phyloP scores from a whole-genome alignment of 2,888 invertebrate genomes.

The Labia minor region DNA sequence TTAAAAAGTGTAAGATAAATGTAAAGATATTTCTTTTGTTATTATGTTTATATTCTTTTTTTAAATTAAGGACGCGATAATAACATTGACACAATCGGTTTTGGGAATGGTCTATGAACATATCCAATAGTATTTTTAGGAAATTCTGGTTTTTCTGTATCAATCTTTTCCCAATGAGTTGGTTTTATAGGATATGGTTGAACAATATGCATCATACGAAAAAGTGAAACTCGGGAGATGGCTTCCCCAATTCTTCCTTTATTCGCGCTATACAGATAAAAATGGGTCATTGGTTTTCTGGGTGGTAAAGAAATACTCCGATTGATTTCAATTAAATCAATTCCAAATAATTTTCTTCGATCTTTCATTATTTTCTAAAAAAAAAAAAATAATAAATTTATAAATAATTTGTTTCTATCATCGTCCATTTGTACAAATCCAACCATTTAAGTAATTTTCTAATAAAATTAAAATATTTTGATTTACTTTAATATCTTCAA shows the following conservation, averaged over 20 bases:
- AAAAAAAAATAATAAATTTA: neutral
- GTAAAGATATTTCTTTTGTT: too few relatives aligned
- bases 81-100: neutral
- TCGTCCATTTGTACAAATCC: too few relatives aligned
- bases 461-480: neutral
- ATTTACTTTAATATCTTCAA: neutral
- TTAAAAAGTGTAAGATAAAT: too few relatives aligned
- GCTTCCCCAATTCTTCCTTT: constrained; percentile 43
- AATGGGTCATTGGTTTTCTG: constrained; percentile 41
- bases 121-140: neutral
- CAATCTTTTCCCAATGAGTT: neutral
- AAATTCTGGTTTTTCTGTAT: neutral
- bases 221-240: constrained; percentile 39
- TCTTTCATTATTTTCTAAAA: constrained; percentile 30
- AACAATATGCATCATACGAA: constrained; percentile 43
- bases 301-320: constrained; percentile 40
- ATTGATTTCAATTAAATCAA: constrained; percentile 37
- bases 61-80: neutral
- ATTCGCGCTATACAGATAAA: constrained; percentile 41
- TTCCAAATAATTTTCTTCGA: constrained; percentile 37
- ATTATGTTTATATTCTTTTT: too few relatives aligned
- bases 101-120: neutral
- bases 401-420: too few relatives aligned
- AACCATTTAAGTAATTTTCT: too few relatives aligned
- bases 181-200: neutral